A percentile compares a stretch with the other conserved stretches of the same genome.
Evolutionary conservation across 2,797 vertebrate species (phyloP).

Genomic region (Hephaestus fuliginosus): DNA sequence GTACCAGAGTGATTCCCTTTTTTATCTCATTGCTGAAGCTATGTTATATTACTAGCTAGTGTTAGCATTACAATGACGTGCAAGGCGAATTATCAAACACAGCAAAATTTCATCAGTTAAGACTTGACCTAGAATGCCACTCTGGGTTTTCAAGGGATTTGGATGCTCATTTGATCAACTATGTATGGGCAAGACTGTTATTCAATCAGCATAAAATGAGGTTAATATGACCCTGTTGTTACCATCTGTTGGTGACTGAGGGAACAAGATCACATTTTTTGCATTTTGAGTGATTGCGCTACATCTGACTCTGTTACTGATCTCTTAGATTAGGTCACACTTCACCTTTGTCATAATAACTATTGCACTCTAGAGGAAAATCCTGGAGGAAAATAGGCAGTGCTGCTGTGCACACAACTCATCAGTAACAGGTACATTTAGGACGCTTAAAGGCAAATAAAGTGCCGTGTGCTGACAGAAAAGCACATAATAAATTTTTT

Average conservation of each 20-base stretch:
- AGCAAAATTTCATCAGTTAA: constrained; percentile 1
- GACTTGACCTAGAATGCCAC: constrained; percentile 19
- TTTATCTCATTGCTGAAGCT: constrained; percentile 29
- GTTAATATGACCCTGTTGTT: constrained; percentile 18
- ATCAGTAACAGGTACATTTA: constrained; percentile 45
- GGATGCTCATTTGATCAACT: constrained; percentile 17
- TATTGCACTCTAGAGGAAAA: constrained; percentile 69
- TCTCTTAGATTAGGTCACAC: constrained; percentile 56
- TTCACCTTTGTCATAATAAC: constrained; percentile 45
- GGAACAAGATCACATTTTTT: constrained; percentile 12
- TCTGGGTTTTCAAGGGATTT: constrained; percentile 12
- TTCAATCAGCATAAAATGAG: constrained; percentile 34
- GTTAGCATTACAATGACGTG: constrained; percentile 17
- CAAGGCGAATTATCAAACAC: constrained; percentile 14
- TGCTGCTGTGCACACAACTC: constrained; percentile 29
- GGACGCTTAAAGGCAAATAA: constrained; percentile 51
- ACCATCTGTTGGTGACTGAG: constrained; percentile 6
- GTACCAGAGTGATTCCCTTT: constrained; percentile 64
- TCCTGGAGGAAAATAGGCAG: constrained; percentile 51
- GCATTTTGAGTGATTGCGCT: neutral
- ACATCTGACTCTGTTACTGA: constrained; percentile 2
- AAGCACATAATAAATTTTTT: constrained; percentile 35
- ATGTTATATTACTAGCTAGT: constrained; percentile 12
- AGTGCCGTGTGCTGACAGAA: constrained; percentile 14
- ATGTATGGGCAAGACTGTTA: constrained; percentile 26